phyloP scores from a whole-genome alignment of 1,140 invertebrate species.

The Formica selysi region DNA sequence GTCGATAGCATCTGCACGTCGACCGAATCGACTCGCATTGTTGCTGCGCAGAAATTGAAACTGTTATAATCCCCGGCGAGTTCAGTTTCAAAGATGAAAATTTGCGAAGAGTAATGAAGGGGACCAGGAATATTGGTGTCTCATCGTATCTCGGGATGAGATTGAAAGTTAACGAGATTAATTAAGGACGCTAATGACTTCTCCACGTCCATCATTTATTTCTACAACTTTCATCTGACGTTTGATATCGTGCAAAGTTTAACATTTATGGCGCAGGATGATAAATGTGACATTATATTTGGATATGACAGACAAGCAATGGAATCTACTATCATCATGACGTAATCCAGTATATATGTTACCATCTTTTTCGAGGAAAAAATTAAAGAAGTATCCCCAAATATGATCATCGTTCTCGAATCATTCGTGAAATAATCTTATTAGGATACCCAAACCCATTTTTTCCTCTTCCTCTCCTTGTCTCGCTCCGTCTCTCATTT shows the following conservation, averaged over 20 bases:
- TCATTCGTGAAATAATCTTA: slow-evolving; percentile 76
- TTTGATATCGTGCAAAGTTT: neutral
- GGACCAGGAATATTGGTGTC: neutral
- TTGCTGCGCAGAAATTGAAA: neutral
- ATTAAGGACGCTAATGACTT: neutral
- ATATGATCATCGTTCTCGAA: slow-evolving; percentile 76
- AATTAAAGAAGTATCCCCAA: slow-evolving; percentile 63
- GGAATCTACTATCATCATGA: neutral
- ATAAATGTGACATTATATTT: neutral
- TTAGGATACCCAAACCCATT: slow-evolving; percentile 56
- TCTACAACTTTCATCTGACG: neutral
- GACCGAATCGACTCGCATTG: neutral
- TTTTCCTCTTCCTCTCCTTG: neutral
- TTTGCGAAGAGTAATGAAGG: neutral
- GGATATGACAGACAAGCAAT: neutral
- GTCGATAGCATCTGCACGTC: slow-evolving; percentile 46
- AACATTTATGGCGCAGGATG: neutral
- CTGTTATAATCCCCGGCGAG: neutral
- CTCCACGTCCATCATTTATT: neutral
- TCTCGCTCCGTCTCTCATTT: slow-evolving; percentile 49
- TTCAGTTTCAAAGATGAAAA: neutral
- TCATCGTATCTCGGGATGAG: neutral
- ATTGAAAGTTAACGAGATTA: slow-evolving; percentile 19
- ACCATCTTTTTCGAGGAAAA: slow-evolving; percentile 28
- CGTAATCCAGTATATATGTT: slow-evolving; percentile 26